A percentile compares a stretch with the other conserved stretches of the same genome.
Conservation (phyloP, 2,797 vertebrate genomes). For the Craterocephalus amniculus region DNA sequence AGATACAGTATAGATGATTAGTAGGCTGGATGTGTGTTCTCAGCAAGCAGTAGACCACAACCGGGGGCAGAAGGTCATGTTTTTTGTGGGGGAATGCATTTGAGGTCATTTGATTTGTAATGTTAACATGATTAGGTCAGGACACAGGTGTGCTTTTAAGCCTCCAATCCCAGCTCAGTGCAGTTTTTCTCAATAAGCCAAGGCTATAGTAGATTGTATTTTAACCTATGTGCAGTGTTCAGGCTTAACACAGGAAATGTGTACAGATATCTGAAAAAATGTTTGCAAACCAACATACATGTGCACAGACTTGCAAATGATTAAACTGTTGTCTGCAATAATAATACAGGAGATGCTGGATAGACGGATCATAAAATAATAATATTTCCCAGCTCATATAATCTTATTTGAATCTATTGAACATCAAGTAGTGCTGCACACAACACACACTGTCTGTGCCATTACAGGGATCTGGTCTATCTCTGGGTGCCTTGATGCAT, state of each 20-base stretch:
- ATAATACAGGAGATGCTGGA: background rate
- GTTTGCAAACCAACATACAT: background rate
- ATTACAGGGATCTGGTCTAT: background rate
- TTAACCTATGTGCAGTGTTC: background rate
- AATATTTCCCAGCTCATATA: background rate
- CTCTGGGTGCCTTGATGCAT: slow-evolving; percentile 12
- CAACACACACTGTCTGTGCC: background rate
- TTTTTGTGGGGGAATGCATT: slow-evolving; percentile 22
- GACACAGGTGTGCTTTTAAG: slow-evolving; percentile 39
- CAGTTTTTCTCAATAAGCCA: background rate
- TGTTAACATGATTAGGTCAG: slow-evolving; percentile 46
- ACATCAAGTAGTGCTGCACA: background rate
- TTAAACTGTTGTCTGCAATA: background rate
- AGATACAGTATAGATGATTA: slow-evolving; percentile 16
- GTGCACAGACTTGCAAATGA: background rate
- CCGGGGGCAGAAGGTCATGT: slow-evolving; percentile 28
- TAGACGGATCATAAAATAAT: background rate
- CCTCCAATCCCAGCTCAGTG: slow-evolving; percentile 13
- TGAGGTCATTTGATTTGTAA: slow-evolving; percentile 22
- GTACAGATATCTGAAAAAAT: background rate
- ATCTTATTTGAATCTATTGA: background rate
- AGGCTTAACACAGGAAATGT: background rate
- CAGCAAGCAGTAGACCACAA: slow-evolving; percentile 21
- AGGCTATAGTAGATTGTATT: background rate
- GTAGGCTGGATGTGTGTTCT: slow-evolving; percentile 18